A percentile compares a stretch with the other conserved stretches of the same genome.
These are phyloP conservation scores for Cylas formicarius DNA, from an alignment of 1,140 invertebrate species.

Conservation along the genomic window DNA sequence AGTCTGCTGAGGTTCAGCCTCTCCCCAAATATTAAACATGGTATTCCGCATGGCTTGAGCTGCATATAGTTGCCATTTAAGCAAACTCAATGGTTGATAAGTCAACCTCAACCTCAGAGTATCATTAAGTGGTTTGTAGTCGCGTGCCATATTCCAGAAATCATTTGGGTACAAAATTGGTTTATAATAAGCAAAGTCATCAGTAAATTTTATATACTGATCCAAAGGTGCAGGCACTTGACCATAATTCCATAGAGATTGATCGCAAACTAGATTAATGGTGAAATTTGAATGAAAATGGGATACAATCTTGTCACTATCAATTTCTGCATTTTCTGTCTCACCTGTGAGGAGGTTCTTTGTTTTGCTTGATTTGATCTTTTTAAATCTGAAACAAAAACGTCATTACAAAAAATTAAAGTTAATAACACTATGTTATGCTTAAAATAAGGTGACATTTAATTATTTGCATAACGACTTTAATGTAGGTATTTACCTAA, in stretches of 20 bases:
- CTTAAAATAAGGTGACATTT: no score
- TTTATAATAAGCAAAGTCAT: slow-evolving; percentile 76
- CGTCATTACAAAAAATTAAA: slow-evolving; percentile 3
- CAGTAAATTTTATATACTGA: slow-evolving; percentile 87
- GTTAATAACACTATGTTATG: neutral
- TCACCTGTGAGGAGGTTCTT: slow-evolving; percentile 93
- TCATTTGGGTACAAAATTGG: slow-evolving; percentile 96
- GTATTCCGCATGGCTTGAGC: slow-evolving; percentile 82
- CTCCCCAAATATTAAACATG: slow-evolving; percentile 70
- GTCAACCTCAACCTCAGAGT: slow-evolving; percentile 72
- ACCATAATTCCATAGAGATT: slow-evolving; percentile 87
- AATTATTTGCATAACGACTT: no score
- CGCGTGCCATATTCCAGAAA: slow-evolving; percentile 96
- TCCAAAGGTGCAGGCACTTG: slow-evolving; percentile 85
- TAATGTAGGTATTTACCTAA: no score
- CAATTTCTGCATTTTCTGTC: slow-evolving; percentile 71
- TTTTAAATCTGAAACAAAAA: slow-evolving; percentile 67
- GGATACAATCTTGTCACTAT: slow-evolving; percentile 71
- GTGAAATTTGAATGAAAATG: slow-evolving; percentile 99
- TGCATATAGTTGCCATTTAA: slow-evolving; percentile 97
- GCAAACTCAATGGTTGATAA: slow-evolving; percentile 89
- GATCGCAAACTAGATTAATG: slow-evolving; percentile 89
- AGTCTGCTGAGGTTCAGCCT: slow-evolving; percentile 59
- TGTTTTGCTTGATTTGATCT: slow-evolving; percentile 78
- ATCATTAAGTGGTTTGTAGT: slow-evolving; percentile 92